Conservation (phyloP, 2,888 invertebrate genomes). For the Patella caerulea region DNA sequence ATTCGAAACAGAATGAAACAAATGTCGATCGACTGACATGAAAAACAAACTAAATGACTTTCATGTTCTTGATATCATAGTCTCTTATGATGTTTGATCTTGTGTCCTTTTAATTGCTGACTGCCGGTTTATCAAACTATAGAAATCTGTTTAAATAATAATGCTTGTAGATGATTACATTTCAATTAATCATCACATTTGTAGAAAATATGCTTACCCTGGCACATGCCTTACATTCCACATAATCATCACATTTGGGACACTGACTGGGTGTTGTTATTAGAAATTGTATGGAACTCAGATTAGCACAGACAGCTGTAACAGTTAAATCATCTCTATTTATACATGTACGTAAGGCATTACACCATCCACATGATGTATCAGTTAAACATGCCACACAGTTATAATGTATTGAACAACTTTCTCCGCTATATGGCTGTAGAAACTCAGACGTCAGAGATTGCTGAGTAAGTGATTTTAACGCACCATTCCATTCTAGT, state of each 20-base stretch:
- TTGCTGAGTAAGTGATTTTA: conserved; percentile 38
- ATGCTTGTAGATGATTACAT: too few relatives aligned
- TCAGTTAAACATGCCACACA: conserved; percentile 91
- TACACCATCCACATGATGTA: conserved; percentile 93
- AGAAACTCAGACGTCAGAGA: conserved; percentile 73
- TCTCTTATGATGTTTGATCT: too few relatives aligned
- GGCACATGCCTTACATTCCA: conserved; percentile 89
- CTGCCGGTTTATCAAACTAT: too few relatives aligned
- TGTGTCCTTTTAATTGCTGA: too few relatives aligned
- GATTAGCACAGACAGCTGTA: neutral
- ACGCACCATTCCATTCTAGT: conserved; percentile 56
- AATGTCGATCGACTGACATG: too few relatives aligned
- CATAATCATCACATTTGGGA: conserved; percentile 89
- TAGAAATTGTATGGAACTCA: conserved; percentile 75
- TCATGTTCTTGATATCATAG: too few relatives aligned
- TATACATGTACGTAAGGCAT: conserved; percentile 54
- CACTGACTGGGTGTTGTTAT: conserved; percentile 87
- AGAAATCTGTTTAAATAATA: too few relatives aligned
- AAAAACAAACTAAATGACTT: too few relatives aligned
- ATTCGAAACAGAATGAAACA: too few relatives aligned
- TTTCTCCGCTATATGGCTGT: conserved; percentile 83
- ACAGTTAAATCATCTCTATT: neutral
- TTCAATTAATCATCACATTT: too few relatives aligned
- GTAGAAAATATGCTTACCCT: conserved; percentile 74
- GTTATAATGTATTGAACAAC: conserved; percentile 83